Evolutionary conservation across 2,888 invertebrate genomes (phyloP), one percentile per base, ranked within the genome.

Genomic region (Ochropleura plecta): DNA sequence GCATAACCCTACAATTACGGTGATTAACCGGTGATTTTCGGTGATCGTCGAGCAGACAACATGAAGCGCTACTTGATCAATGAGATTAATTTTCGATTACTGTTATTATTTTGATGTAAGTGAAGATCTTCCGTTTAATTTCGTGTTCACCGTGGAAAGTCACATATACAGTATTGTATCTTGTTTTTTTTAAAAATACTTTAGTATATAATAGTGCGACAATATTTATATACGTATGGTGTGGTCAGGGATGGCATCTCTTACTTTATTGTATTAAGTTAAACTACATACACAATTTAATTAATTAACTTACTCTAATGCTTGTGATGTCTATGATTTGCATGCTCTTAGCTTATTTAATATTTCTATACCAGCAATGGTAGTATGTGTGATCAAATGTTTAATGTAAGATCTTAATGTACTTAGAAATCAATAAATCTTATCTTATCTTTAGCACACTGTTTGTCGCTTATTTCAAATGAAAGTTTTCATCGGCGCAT

Each of bases 21-120:
- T 48, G 66, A 70, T 70, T 74, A 70, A 63, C 73, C 64, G 44
- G 53, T 70, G 55, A 42, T 73, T 69, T 74, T 67, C 68, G 30
- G 64, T 76, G 76, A 83, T 77, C 65, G 63, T 55, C 49, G 20
- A 48, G 18, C 59, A 66, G 57, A 72, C 82, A 81, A 60, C 65
- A 46, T 16, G 42, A 62, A 57, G 55, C 69, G 81, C 82, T 87
- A 84, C 84, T 76, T 74, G 81, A 70, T 85, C 74, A 84, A 69
- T 57, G 69, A 68, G 70, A 82, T 84, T 73, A 79, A 75, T 82
- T 82, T 68, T 7, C 9, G 62, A 81, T 81, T 53, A 82, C 57
- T 77, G 65, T 69, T 64, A 80, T 77, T 78, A 78, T 66, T 59
- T 48, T 62, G 20, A 57, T 76, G 49, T 78, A 49, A 14, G 14